Percentiles rank a stretch among this genome's conserved stretches.
Conservation (phyloP, 2,888 invertebrate genomes). For the Drosophila colorata region DNA sequence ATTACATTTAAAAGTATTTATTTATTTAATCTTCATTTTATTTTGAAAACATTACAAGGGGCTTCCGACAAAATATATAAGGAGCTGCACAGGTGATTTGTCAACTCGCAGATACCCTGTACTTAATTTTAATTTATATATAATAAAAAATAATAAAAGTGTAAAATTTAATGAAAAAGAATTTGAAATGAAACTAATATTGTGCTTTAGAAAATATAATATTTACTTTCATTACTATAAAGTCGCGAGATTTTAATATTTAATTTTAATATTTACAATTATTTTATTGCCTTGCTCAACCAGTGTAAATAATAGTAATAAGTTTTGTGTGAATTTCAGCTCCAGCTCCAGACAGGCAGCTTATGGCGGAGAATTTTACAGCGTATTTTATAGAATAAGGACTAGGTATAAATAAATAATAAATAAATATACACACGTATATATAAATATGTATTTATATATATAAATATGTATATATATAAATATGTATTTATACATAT, state of each 20-base stretch:
- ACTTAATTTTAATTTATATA: background rate
- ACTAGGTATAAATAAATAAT: background rate
- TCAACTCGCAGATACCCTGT: constrained; percentile 5
- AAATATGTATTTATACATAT: no score
- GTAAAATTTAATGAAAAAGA: background rate
- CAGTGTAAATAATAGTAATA: constrained; percentile 27
- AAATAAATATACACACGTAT: background rate
- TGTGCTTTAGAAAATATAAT: background rate
- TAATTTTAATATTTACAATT: background rate
- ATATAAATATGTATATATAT: no score
- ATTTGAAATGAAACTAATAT: background rate
- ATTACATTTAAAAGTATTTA: constrained; percentile 56
- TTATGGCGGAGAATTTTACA: background rate
- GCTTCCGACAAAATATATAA: constrained; percentile 1
- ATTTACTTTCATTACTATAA: no score
- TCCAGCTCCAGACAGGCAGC: no score
- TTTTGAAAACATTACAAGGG: constrained; percentile 19
- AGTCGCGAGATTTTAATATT: no score
- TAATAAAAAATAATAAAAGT: background rate
- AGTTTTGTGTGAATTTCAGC: constrained; percentile 8
- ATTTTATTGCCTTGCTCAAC: background rate
- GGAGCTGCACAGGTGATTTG: no score
- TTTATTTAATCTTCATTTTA: background rate
- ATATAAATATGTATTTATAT: no score
- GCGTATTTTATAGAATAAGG: constrained; percentile 15